Conservation (phyloP, 2,113 vertebrate species). For the Osmerus mordax region DNA sequence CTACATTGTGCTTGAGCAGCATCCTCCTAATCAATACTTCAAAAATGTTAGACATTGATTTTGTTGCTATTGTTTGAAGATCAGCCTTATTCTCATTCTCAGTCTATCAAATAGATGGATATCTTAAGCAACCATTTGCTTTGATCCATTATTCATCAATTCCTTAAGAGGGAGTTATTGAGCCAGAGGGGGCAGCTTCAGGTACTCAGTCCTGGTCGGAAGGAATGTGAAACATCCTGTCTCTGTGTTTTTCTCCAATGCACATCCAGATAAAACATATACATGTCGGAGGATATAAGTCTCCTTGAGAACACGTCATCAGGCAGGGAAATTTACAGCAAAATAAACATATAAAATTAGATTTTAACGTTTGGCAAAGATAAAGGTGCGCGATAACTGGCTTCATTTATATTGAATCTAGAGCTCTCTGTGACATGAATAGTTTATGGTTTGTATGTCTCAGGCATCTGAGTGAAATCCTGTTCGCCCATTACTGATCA, state of each 20-base stretch:
- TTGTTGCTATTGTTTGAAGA: constrained; percentile 58
- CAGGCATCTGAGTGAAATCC: too few species aligned
- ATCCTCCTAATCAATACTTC: constrained; percentile 61
- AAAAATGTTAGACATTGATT: constrained; percentile 58
- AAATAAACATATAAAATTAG: too few species aligned
- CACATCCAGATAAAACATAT: too few species aligned
- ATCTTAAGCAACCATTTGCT: constrained; percentile 63
- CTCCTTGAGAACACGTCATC: too few species aligned
- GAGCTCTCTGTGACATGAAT: too few species aligned
- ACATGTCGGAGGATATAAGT: too few species aligned
- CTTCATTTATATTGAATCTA: neutral
- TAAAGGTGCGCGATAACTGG: too few species aligned
- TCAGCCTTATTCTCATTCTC: constrained; percentile 27
- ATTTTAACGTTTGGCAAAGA: too few species aligned
- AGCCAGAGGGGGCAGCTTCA: neutral
- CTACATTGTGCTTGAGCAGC: constrained; percentile 37
- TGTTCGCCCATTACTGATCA: too few species aligned
- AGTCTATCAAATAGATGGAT: constrained; percentile 53
- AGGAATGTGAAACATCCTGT: constrained; percentile 41
- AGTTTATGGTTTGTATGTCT: too few species aligned
- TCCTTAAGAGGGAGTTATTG: constrained; percentile 31
- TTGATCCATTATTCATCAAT: constrained; percentile 72
- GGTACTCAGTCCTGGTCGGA: neutral
- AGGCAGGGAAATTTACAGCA: too few species aligned
- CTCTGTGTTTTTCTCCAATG: too few species aligned